Evolutionary conservation across 2,888 invertebrate genomes (phyloP), one percentile per base, ranked within the genome.

Genomic region (Mactromeris polynyma): DNA sequence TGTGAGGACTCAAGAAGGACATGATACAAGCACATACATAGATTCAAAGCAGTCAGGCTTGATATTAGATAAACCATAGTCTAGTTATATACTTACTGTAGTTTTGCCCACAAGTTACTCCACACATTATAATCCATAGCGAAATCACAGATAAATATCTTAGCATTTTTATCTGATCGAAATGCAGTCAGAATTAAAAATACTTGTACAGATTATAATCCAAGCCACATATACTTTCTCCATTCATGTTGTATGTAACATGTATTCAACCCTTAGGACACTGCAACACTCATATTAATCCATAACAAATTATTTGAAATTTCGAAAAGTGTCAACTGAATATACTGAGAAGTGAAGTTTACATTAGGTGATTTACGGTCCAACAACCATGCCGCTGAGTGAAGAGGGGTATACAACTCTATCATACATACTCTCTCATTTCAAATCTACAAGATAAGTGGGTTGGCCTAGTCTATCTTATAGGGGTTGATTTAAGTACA

Each of bases 121-220:
- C 83, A 83, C 46, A 42, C 19, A 42, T 11, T 40, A 73, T 31
- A 83, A 83, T 69, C 83, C 83, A 83, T 46, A 69, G 14, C 26
- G 26, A 83, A 73, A 83, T 38, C 36, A 83, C 33, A 69, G 31
- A 83, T 38, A 36, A 31, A 73, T 40, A 83, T 83, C 83, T 31
- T 14, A 69, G 31, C 33, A 69, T 31, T 46, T 83, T 73, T 73
- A 36, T 83, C 73, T 83, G 42, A 73, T 83, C 73, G 19, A 42
- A 83, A 83, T 83, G 73, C 83, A 83, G 73, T 9, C 33, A 51
- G 51, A 33, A 11, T 73, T 31, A 33, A 33, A 73, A 73, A 33
- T 33, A 73, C 21, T 33, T 73, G 26, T 33, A 73, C 73, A 36
- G 73, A 33, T 73, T 36, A 73, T 73, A 36, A 73, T 73, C 58